Evolutionary conservation across 2,888 invertebrate genomes (phyloP).

Genomic region (Drosophila testacea): DNA sequence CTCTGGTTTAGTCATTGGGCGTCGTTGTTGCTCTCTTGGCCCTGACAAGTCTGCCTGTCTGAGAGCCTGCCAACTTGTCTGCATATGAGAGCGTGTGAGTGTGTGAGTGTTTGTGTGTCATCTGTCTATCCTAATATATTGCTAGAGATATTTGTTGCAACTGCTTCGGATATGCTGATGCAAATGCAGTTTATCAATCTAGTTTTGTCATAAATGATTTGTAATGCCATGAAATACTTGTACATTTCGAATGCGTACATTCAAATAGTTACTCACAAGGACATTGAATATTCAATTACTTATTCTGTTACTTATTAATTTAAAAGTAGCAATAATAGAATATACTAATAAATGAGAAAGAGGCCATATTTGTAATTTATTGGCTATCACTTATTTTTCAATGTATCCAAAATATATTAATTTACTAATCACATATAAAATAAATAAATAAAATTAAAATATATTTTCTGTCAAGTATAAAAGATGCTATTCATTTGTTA

Average conservation of each 20-base stretch:
- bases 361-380: too few relatives aligned
- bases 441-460: too few relatives aligned
- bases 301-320: not conserved
- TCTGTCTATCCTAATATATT: constrained; percentile 64
- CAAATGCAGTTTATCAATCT: constrained; percentile 40
- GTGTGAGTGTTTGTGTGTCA: constrained; percentile 29
- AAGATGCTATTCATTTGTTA: too few relatives aligned
- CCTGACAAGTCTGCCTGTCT: constrained; percentile 26
- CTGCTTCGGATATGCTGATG: constrained; percentile 18
- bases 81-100: constrained; percentile 3
- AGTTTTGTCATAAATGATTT: constrained; percentile 23
- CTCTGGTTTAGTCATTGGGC: constrained; percentile 41
- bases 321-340: too few relatives aligned
- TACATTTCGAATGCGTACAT: not conserved
- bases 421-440: too few relatives aligned
- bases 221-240: not conserved
- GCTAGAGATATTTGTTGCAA: constrained; percentile 43
- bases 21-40: constrained; percentile 24
- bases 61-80: constrained; percentile 6
- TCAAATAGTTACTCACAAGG: not conserved
- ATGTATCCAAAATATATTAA: too few relatives aligned
- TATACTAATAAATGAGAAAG: not conserved
- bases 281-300: constrained; percentile 2
- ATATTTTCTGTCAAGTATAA: too few relatives aligned
- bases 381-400: too few relatives aligned